Evolutionary conservation across 2,113 vertebrate species (phyloP), one percentile per base, ranked within the genome.

Genomic region (Fregetta grallaria): DNA sequence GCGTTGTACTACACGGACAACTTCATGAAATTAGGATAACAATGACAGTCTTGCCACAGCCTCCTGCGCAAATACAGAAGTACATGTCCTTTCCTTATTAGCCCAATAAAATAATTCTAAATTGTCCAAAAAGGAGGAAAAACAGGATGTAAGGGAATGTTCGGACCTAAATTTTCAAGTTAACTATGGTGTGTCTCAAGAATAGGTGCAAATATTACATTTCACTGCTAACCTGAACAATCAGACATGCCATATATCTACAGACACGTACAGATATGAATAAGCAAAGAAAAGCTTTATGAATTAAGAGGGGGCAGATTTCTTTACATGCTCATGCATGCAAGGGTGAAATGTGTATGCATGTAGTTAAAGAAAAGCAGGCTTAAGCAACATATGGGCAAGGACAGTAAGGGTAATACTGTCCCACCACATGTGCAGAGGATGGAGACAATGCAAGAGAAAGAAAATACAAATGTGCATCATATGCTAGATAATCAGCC

Each of bases 21-120:
- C 23, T 53, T 95, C 86, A 89, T 82, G 56, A 87, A 80, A 90
- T 95, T 79, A 86, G 84, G 78, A 76, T 78, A 86, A 77, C 61
- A 88, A 67, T 53, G 66, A 85, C 68, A 94, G 53, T 34, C 20
- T 50, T 80, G 40, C 38, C 80, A 94, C 59, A 85, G n/a, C 30
- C 42, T 75, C 55, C 40, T 62, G 44, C 82, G 66, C n/a, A 94
- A 91, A 74, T 74, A 84, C 18, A 83, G 53, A 49, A 70, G 22
- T 59, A 78, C 29, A 29, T 3, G 2, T 45, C 49, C 45, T 62
- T 91, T 92, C 30, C 36, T 53, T 95, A 59, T 56, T 36, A 68
- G n/a, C 50, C 65, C 26, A 81, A 78, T 38, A 89, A 89, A 78
- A 61, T 38, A 0, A 86, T 74, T 81, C 58, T 65, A 68, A 79